phyloP scores from a whole-genome alignment of 2,797 vertebrate genomes.

The Knipowitschia caucasica region DNA sequence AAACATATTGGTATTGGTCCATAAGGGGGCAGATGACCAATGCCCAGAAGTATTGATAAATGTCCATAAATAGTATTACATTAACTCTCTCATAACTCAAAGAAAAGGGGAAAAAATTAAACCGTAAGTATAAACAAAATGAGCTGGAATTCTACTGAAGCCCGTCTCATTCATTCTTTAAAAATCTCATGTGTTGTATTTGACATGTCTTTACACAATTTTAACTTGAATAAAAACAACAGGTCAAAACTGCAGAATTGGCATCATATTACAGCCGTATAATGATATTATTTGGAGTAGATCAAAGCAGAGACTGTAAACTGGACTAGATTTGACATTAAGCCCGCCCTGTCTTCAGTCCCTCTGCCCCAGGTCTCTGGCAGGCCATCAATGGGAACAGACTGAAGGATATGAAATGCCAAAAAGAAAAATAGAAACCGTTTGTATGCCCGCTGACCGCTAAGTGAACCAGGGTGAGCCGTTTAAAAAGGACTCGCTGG shows the following conservation, averaged over 20 bases:
- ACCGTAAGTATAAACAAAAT: no score
- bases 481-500: neutral
- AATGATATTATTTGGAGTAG: constrained; percentile 1
- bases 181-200: no score
- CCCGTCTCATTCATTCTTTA: no score
- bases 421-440: neutral
- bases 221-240: no score
- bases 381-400: constrained; percentile 57
- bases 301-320: neutral
- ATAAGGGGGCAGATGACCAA: no score
- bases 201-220: no score
- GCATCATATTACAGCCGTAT: neutral
- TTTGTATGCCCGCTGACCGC: neutral
- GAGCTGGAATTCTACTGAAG: no score
- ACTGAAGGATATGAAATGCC: constrained; percentile 35
- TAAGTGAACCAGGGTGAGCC: neutral
- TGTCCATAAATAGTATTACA: no score
- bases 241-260: neutral
- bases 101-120: no score
- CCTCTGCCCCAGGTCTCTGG: constrained; percentile 44
- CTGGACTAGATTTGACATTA: constrained; percentile 2
- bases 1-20: no score
- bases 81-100: no score
- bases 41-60: no score
- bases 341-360: neutral